These are phyloP conservation scores for Raja brachyura DNA, from an alignment of 2,113 vertebrate genomes.

Conservation along the genomic window DNA sequence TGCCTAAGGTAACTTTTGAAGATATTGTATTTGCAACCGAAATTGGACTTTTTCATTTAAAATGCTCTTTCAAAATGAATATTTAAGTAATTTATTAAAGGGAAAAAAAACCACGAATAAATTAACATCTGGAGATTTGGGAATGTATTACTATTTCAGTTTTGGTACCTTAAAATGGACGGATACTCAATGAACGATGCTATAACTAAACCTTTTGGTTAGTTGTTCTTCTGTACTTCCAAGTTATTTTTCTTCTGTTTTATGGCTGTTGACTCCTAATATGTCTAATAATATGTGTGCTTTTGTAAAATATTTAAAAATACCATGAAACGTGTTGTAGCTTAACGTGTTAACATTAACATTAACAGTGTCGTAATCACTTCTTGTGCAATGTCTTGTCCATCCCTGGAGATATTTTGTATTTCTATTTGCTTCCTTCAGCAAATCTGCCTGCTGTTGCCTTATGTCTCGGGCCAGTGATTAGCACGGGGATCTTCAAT, in stretches of 20 bases:
- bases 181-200: neutral
- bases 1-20: neutral
- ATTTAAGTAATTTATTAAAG: neutral
- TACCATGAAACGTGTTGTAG: neutral
- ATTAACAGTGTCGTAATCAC: neutral
- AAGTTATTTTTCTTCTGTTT: neutral
- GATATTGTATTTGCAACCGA: neutral
- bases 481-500: neutral
- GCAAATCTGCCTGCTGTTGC: neutral
- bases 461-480: neutral
- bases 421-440: neutral
- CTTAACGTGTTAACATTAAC: too few relatives aligned
- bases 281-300: neutral
- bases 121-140: neutral
- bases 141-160: neutral
- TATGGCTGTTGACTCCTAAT: neutral
- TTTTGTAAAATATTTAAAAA: slow-evolving; percentile 6
- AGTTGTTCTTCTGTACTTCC: neutral
- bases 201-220: neutral
- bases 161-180: neutral
- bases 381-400: neutral
- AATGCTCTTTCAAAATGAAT: neutral
- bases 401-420: neutral
- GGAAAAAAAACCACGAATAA: neutral
- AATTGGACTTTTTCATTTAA: too few relatives aligned